These are phyloP conservation scores for Lampris megalopsis DNA, from an alignment of 2,113 vertebrate species.

Conservation along the genomic window DNA sequence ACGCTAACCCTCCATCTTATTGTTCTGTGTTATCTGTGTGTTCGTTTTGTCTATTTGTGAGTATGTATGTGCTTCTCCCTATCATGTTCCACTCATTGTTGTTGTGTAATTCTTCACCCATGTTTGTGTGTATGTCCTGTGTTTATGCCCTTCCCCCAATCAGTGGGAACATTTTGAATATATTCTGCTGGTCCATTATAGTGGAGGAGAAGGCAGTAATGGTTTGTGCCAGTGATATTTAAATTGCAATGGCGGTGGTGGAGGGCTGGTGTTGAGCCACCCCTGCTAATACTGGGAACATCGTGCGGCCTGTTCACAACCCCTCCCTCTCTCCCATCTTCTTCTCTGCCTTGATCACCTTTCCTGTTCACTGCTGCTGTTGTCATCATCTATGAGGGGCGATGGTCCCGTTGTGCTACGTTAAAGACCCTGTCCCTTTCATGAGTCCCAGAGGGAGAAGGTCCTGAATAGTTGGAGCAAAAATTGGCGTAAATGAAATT, in stretches of 20 bases:
- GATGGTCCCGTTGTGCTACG: slow-evolving; percentile 8
- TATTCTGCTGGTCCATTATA: slow-evolving; percentile 17
- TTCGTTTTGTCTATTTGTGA: slow-evolving; percentile 53
- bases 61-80: slow-evolving; percentile 38
- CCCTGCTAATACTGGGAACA: slow-evolving; percentile 33
- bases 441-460: slow-evolving; percentile 6
- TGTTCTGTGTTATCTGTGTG: slow-evolving; percentile 43
- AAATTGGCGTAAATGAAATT: slow-evolving; percentile 49
- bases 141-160: slow-evolving; percentile 34
- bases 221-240: slow-evolving; percentile 47
- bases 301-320: background rate
- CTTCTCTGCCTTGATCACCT: slow-evolving; percentile 53
- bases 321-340: background rate
- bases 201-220: slow-evolving; percentile 16
- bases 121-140: slow-evolving; percentile 39
- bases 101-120: slow-evolving; percentile 39
- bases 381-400: background rate
- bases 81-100: slow-evolving; percentile 34
- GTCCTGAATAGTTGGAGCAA: slow-evolving; percentile 13
- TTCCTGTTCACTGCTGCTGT: background rate
- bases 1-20: slow-evolving; percentile 48
- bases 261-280: slow-evolving; percentile 13
- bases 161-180: slow-evolving; percentile 20
- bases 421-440: background rate
- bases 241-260: slow-evolving; percentile 33